Evolutionary conservation across 2,113 vertebrate genomes (phyloP), one percentile per base, ranked within the genome.

Genomic region (Tauraco erythrolophus): DNA sequence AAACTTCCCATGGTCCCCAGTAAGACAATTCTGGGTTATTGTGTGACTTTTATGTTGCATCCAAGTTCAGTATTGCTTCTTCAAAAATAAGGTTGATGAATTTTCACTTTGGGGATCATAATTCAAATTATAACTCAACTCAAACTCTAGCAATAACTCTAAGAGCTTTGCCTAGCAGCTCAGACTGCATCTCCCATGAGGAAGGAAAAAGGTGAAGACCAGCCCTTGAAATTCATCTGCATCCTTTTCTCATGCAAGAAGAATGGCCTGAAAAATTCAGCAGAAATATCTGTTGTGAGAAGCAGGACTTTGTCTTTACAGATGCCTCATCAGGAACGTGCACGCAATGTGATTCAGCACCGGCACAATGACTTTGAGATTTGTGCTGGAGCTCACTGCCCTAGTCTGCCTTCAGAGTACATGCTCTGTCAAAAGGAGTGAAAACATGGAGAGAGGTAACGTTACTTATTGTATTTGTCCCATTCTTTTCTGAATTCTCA

Each of bases 281-380:
- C 56, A 79, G n/a, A 75, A 91, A 43, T 10, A 65, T 5, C 25
- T 51, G 30, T 0, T 37, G 17, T 0, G 4, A 58, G 91, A 62
- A 94, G 75, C 39, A 82, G 24, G n/a, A 50, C 24, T 45, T 51
- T 28, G 24, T 35, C 31, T 41, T 43, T 64, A n/a, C 15, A 48
- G 53, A 41, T 4, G 1, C 5, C 5, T 22, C 71, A 64, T 1
- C 27, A 41, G 2, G 7, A 68, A 28, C 1, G 10, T 25, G 37
- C 13, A 4, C 5, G 17, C 30, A 82, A 25, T 7, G 18, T 17
- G 35, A 1, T 5, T 53, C 46, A 46, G 56, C 46, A 17, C 0
- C 14, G n/a, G 45, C 39, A 64, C 46, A 11, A 5, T 0, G 25
- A 48, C 58, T 60, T 11, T 5, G 43, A 79, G 71, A 11, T 25